Evolutionary conservation across 2,113 vertebrate genomes (phyloP).

Genomic region (Pituophis catenifer): DNA sequence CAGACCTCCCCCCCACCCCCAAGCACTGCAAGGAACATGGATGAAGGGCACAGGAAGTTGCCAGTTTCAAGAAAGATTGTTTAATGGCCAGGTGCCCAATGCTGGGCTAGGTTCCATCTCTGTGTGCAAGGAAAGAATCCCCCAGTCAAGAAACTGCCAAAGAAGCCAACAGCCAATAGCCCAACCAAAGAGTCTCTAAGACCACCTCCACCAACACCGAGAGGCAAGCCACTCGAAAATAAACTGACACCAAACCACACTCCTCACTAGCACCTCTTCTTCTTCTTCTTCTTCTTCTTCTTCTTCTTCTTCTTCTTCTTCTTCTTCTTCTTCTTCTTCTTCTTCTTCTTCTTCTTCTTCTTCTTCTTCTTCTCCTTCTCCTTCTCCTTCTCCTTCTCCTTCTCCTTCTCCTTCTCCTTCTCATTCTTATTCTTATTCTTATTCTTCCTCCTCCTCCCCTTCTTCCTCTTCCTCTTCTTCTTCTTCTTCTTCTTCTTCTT

Average conservation of each 20-base stretch:
- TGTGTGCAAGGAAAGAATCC: not conserved
- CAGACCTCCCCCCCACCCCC: conserved; percentile 1
- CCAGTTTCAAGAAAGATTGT: not conserved
- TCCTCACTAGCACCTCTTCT: too few relatives aligned
- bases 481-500: too few relatives aligned
- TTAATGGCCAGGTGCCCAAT: not conserved
- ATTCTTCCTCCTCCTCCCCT: too few relatives aligned
- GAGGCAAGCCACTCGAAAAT: not conserved
- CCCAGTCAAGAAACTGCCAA: not conserved
- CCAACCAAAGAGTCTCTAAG: not conserved
- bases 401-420: too few relatives aligned
- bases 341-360: too few relatives aligned
- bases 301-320: too few relatives aligned
- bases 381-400: too few relatives aligned
- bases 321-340: too few relatives aligned
- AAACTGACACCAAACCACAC: not conserved
- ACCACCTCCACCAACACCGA: not conserved
- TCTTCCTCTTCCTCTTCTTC: too few relatives aligned
- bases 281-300: too few relatives aligned
- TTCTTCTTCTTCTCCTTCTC: too few relatives aligned
- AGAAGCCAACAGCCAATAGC: not conserved
- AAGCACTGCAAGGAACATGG: not conserved
- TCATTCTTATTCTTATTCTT: too few relatives aligned
- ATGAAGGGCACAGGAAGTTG: not conserved
- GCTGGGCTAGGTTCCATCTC: not conserved